A percentile compares a stretch with the other conserved stretches of the same genome.
These are phyloP conservation scores for Eristalis tenax DNA, from an alignment of 2,888 invertebrate genomes.

Conservation along the genomic window DNA sequence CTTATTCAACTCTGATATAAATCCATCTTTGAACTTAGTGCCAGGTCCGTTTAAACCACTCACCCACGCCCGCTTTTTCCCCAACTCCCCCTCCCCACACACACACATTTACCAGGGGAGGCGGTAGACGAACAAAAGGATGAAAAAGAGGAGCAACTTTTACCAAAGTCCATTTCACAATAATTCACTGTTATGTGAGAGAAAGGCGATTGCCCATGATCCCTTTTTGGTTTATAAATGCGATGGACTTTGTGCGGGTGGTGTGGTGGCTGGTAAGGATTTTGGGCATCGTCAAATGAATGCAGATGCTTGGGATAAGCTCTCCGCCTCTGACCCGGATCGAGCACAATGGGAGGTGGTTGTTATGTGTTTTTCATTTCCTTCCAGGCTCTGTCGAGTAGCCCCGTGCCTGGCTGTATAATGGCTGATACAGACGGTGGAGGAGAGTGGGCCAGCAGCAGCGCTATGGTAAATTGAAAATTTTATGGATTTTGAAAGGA, in stretches of 20 bases:
- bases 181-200: conserved; percentile 71
- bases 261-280: conserved; percentile 60
- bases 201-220: conserved; percentile 72
- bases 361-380: conserved; percentile 33
- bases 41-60: conserved; percentile 57
- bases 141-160: conserved; percentile 59
- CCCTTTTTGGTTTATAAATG: conserved; percentile 70
- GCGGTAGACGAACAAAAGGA: conserved; percentile 27
- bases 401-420: conserved; percentile 25
- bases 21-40: conserved; percentile 69
- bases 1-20: conserved; percentile 57
- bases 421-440: conserved; percentile 50
- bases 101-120: neutral
- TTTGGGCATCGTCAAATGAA: conserved; percentile 70
- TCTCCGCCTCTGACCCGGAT: conserved; percentile 54
- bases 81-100: neutral
- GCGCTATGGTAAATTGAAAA: conserved; percentile 69
- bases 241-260: conserved; percentile 10
- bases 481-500: conserved; percentile 71
- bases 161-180: conserved; percentile 70
- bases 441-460: neutral
- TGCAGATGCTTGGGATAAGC: conserved; percentile 71
- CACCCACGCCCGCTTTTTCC: no score
- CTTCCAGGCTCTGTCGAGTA: neutral
- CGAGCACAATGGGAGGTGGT: conserved; percentile 58